Percentiles rank a stretch among this genome's conserved stretches.
Evolutionary conservation across 1,140 invertebrate species (phyloP).

Genomic region (Ceratosolen fusciceps): DNA sequence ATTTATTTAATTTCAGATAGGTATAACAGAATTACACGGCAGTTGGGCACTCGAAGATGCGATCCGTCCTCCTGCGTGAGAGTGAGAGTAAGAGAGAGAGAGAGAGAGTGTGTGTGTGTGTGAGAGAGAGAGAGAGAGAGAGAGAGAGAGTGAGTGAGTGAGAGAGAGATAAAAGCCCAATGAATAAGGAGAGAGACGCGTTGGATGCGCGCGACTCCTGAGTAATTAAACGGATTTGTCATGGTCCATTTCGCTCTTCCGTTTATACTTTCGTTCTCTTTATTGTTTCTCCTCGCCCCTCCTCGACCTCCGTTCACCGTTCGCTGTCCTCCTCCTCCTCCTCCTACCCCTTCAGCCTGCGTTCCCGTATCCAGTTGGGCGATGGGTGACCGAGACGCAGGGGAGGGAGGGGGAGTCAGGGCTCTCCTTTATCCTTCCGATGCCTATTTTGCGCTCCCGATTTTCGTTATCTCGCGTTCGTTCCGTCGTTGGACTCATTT

Average conservation of each 20-base stretch:
- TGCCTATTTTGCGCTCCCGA: neutral
- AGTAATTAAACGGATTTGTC: conserved; percentile 47
- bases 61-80: conserved; percentile 58
- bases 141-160: no score
- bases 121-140: no score
- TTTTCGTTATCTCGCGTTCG: conserved; percentile 5
- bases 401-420: no score
- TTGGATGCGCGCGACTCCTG: conserved; percentile 30
- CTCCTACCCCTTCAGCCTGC: neutral
- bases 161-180: no score
- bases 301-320: neutral
- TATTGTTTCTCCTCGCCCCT: conserved; percentile 9
- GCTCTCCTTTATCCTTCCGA: neutral
- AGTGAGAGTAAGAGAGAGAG: no score
- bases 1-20: conserved; percentile 72
- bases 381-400: no score
- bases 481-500: neutral
- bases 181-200: conserved; percentile 14
- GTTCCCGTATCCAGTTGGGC: no score
- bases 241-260: conserved; percentile 45
- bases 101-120: no score
- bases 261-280: conserved; percentile 25
- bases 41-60: conserved; percentile 67
- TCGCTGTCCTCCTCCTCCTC: neutral
- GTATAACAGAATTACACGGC: conserved; percentile 72